Evolutionary conservation across 2,797 vertebrate genomes (phyloP).

Genomic region (Crax fasciolata): DNA sequence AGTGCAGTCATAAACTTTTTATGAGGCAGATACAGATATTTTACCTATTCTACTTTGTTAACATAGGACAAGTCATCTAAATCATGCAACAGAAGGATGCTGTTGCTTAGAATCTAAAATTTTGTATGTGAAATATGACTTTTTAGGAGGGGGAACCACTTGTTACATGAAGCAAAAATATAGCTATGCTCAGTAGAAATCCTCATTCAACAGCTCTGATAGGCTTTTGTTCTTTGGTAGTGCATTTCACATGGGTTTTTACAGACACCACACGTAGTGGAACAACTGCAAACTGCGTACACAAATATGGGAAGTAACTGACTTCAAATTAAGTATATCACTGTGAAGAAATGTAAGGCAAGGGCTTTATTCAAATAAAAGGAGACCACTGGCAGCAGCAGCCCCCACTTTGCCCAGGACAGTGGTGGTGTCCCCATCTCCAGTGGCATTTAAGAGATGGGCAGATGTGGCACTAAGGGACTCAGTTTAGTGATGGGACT

Average conservation of each 20-base stretch:
- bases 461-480: not conserved
- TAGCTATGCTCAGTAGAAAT: not conserved
- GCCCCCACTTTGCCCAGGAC: not conserved
- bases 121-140: not conserved
- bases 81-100: not conserved
- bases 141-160: not conserved
- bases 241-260: not conserved
- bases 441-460: not conserved
- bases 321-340: not conserved
- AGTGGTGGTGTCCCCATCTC: not conserved
- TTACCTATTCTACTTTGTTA: not conserved
- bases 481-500: not conserved
- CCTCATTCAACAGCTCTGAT: not conserved
- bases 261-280: accelerated
- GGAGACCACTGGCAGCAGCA: not conserved
- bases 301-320: not conserved
- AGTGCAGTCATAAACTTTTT: not conserved
- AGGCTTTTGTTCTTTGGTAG: not conserved
- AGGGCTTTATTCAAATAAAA: not conserved
- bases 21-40: not conserved
- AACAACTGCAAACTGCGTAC: not conserved
- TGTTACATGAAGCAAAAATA: not conserved
- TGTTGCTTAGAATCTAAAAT: not conserved
- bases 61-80: not conserved
- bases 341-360: accelerated